These are phyloP conservation scores for Notiomystis cincta DNA, from an alignment of 2,113 vertebrate species.

Conservation along the genomic window DNA sequence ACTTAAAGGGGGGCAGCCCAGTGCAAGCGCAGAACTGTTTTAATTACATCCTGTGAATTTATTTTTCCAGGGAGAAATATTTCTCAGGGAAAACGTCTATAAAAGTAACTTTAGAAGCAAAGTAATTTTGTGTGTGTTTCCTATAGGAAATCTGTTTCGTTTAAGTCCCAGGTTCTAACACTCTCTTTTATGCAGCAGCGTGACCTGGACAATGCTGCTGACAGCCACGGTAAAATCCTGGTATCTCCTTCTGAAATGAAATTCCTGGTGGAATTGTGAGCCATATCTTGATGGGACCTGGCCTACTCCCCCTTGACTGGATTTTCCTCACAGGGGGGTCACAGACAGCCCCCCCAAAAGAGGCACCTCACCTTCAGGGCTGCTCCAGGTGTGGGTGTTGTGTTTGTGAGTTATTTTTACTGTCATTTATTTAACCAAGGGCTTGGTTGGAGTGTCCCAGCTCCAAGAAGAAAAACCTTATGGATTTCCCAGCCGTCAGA, in stretches of 20 bases:
- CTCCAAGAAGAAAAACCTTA: neutral
- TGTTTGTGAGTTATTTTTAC: neutral
- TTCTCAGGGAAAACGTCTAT: constrained; percentile 65
- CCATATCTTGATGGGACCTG: neutral
- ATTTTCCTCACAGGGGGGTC: neutral
- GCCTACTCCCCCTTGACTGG: neutral
- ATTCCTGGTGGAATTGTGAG: neutral
- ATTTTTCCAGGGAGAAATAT: constrained; percentile 73
- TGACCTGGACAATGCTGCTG: constrained; percentile 10
- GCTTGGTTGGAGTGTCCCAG: neutral
- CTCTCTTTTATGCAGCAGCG: neutral
- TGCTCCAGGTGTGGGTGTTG: neutral
- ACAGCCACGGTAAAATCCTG: neutral
- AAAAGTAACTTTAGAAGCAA: constrained; percentile 63
- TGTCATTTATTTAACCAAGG: neutral
- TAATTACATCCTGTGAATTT: constrained; percentile 73
- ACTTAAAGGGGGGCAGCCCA: constrained; percentile 60
- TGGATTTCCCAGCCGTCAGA: constrained; percentile 31
- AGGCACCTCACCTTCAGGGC: neutral
- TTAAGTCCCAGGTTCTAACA: constrained; percentile 58
- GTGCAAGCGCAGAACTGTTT: constrained; percentile 45
- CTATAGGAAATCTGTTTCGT: constrained; percentile 72
- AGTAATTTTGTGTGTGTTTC: constrained; percentile 61
- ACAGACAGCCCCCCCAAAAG: neutral
- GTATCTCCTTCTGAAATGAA: neutral